Evolutionary conservation across 2,113 vertebrate species (phyloP), one percentile per base, ranked within the genome.

Genomic region (Rissa tridactyla): DNA sequence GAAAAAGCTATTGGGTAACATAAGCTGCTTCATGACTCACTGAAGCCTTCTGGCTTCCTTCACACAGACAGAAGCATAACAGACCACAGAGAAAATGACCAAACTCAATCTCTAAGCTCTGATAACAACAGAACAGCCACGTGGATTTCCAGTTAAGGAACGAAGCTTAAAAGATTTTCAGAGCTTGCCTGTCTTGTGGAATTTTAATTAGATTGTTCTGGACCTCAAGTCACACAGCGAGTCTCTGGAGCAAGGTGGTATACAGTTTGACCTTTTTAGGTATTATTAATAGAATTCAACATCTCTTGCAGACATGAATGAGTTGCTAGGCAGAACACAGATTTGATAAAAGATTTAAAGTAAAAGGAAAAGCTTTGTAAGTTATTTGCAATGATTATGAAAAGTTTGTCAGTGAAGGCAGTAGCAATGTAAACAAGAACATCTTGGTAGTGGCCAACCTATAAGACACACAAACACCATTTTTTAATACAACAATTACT

Each of bases 301-400:
- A 25, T 29, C 36, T 57, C 44, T 21, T 52, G 23, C 34, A 80
- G 34, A 49, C 12, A 4, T 22, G 27, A 88, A 52, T 5, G 3
- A 27, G 17, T 34, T 66, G 12, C 21, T 29, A 78, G 14, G 7
- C 38, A 46, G 46, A 82, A 68, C 2, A 71, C 2, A 91, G 23
- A 32, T 52, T 32, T 54, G 21, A 17, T 49, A 62, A 55, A 49
- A 82, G 10, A 73, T 32, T 19, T 34, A 40, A 73, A 40, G 13
- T 61, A 18, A 54, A 47, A 88, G 10, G 46, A 58, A 49, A 61
- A 55, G 2, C 10, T 54, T 73, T 9, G 0, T 16, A 78, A 79
- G 6, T 26, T 54, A 40, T 6, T 47, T 88, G 5, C 10, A 38
- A 34, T 0, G 0, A 46, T 38, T 21, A 42, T 2, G 1, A 27